phyloP scores from a whole-genome alignment of 2,888 invertebrate genomes.

The Deilephila elpenor region DNA sequence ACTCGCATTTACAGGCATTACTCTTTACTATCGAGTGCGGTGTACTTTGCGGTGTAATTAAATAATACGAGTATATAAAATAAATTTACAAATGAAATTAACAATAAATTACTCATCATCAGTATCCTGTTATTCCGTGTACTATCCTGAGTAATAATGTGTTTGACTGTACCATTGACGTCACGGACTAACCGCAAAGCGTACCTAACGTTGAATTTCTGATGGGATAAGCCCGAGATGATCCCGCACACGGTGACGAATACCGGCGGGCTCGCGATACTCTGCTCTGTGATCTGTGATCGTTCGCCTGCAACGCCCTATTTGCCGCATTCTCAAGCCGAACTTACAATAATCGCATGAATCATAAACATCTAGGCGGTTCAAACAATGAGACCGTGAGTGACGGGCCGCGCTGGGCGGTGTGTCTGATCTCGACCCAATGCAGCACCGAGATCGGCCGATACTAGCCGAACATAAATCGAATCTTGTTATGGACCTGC shows the following conservation, averaged over 20 bases:
- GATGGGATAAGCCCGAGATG: neutral
- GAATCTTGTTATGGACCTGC: conserved; percentile 74
- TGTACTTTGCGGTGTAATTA: no score
- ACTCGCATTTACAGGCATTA: no score
- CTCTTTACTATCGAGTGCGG: no score
- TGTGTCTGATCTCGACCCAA: conserved; percentile 73
- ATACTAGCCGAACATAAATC: conserved; percentile 77
- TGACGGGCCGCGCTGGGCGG: conserved; percentile 76
- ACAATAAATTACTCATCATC: conserved; percentile 37
- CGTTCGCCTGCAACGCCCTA: conserved; percentile 76
- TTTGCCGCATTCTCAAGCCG: conserved; percentile 78
- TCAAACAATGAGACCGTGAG: conserved; percentile 75
- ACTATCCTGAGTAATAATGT: conserved; percentile 44
- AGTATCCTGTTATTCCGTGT: conserved; percentile 35
- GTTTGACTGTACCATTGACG: conserved; percentile 43
- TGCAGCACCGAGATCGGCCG: conserved; percentile 65
- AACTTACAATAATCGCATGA: conserved; percentile 73
- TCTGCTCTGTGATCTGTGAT: conserved; percentile 60
- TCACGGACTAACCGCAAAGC: conserved; percentile 37
- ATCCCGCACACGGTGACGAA: conserved; percentile 57
- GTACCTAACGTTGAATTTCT: conserved; percentile 7
- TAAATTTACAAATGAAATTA: neutral
- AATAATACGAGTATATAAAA: no score
- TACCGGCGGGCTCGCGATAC: conserved; percentile 72
- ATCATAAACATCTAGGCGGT: conserved; percentile 71